Percentiles rank a stretch among this genome's conserved stretches.
phyloP scores from a whole-genome alignment of 2,113 vertebrate genomes.

The Syrrhaptes paradoxus region DNA sequence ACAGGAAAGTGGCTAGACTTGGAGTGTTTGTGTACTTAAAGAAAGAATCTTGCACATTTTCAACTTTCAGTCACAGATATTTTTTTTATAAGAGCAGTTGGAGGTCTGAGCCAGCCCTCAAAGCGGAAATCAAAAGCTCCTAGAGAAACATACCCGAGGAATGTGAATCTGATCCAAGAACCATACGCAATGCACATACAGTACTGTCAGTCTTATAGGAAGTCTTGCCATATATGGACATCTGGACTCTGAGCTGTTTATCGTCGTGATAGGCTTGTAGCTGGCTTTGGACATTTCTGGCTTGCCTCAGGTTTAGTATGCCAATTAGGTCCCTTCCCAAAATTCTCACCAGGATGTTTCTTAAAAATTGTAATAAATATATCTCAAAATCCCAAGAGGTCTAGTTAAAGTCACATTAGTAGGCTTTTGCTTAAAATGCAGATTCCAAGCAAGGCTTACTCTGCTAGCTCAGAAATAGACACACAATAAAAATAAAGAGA shows the following conservation, averaged over 20 bases:
- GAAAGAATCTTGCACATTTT: conserved; percentile 90
- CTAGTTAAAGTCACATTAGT: conserved; percentile 41
- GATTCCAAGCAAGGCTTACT: conserved; percentile 35
- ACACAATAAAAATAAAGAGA: conserved; percentile 45
- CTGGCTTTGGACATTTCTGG: conserved; percentile 49
- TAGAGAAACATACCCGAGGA: conserved; percentile 87
- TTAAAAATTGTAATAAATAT: conserved; percentile 64
- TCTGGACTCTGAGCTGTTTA: conserved; percentile 75
- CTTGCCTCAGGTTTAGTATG: conserved; percentile 42
- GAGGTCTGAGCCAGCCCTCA: conserved; percentile 86
- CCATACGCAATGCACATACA: conserved; percentile 81
- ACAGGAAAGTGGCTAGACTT: conserved; percentile 94
- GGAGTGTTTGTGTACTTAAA: conserved; percentile 91
- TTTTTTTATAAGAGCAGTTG: conserved; percentile 83
- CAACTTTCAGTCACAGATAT: conserved; percentile 81
- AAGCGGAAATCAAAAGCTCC: conserved; percentile 96
- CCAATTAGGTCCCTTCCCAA: conserved; percentile 57
- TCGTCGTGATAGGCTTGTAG: conserved; percentile 39
- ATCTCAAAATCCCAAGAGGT: conserved; percentile 54
- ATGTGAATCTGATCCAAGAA: conserved; percentile 88
- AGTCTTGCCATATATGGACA: conserved; percentile 89
- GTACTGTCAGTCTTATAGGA: conserved; percentile 82
- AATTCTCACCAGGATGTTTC: conserved; percentile 57
- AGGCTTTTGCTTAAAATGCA: conserved; percentile 67
- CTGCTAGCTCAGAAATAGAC: conserved; percentile 49